A percentile compares a stretch with the other conserved stretches of the same genome.
These are phyloP conservation scores for Ophthalmolycus amberensis DNA, from an alignment of 2,113 vertebrate genomes.

Conservation along the genomic window DNA sequence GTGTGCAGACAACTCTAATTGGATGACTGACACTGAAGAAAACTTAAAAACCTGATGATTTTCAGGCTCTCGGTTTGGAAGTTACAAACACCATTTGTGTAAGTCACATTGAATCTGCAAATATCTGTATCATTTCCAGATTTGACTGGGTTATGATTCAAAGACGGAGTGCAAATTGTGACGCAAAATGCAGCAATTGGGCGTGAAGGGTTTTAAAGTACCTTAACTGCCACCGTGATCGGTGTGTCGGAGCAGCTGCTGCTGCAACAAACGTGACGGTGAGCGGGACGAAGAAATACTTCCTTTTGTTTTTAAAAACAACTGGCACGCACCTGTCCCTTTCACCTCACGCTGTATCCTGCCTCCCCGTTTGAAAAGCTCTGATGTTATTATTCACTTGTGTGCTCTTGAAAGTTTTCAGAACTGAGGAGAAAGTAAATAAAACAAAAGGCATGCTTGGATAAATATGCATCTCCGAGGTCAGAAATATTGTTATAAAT, in stretches of 20 bases:
- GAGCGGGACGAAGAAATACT: neutral
- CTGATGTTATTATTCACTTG: neutral
- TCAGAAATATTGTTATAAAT: conserved; percentile 3
- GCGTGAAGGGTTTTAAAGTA: no score
- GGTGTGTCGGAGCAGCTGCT: neutral
- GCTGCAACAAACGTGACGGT: neutral
- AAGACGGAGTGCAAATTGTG: neutral
- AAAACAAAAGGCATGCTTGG: neutral
- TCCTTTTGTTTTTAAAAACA: neutral
- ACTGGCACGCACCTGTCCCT: neutral
- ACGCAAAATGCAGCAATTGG: neutral
- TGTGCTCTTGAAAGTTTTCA: no score
- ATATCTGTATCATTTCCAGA: neutral
- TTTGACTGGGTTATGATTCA: neutral
- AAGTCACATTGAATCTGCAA: neutral
- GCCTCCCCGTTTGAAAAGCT: neutral
- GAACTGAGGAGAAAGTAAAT: neutral
- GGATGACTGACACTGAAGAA: neutral
- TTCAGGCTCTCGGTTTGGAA: neutral
- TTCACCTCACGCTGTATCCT: neutral
- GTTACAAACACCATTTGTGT: no score
- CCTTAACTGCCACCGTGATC: no score
- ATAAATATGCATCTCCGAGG: neutral
- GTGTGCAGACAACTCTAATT: neutral
- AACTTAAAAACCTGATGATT: neutral